Base-by-base conservation (phyloP, 2,888 invertebrate species). In the Brachyptera risi region DNA sequence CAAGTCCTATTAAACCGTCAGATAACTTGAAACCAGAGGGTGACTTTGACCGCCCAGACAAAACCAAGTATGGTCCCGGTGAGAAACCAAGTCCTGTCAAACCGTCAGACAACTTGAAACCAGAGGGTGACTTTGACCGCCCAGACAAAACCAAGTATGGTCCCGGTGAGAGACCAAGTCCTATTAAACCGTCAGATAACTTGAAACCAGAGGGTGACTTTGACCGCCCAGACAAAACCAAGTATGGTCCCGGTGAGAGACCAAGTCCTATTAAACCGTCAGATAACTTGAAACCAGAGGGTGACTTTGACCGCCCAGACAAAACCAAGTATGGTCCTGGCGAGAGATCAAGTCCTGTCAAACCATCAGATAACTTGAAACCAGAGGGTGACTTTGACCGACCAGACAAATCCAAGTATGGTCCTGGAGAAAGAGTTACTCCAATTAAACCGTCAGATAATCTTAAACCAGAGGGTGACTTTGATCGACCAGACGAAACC, bases 31-130 rank as follows among this genome's bases (percentile, higher is more conserved):
- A 67, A 62, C 68, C 70, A 23, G 71, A 71, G n/a, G 71, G 71
- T 7, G 71, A 71, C 31, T 62, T 65, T 68, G 17, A 56, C 26
- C 44, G 61, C 26, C 54, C 56, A 11, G 31, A 58, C 31, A 63
- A 59, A 58, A 64, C 50, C n/a, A n/a, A n/a, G 63, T 24, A 58
- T 11, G 50, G 61, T 4, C 61, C 60, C 4, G 69, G 69, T 26
- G 81, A 80, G 65, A 70, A 80, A 13, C 78, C 77, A 1, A 68
- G 70, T 7, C 70, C 49, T 4, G 79, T 83, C 1, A 79, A 72
- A 69, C 84, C 81, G 65, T 82, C 85, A 72, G 88, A 88, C 71
- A 84, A 88, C 70, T 67, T 72, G 5, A 71, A 67, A 62, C 68
- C 70, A 23, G 71, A 71, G n/a, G 71, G 71, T 7, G 71, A 71